phyloP scores from a whole-genome alignment of 35 echinoderm and acorn worm genomes.

The Apostichopus japonicus region DNA sequence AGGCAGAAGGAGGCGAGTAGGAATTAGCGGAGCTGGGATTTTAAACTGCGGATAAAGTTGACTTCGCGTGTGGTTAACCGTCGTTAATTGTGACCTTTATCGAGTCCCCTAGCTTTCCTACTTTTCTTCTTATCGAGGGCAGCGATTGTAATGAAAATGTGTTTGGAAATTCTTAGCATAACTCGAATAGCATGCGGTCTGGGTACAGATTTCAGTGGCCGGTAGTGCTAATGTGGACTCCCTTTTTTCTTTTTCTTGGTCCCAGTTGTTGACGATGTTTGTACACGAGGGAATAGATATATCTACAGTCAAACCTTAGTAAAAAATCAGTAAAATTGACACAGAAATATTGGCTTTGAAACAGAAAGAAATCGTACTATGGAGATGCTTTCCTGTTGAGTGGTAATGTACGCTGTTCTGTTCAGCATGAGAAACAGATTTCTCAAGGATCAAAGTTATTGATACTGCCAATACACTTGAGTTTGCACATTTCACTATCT shows the following conservation, averaged over 20 bases:
- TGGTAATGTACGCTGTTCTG: too few species aligned
- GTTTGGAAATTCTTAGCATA: slow-evolving; percentile 27
- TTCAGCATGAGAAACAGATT: too few species aligned
- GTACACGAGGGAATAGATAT: too few species aligned
- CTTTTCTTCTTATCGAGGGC: slow-evolving; percentile 12
- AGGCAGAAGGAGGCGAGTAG: neutral
- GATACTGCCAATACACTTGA: too few species aligned
- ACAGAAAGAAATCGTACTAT: too few species aligned
- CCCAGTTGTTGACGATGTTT: neutral
- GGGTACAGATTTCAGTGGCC: neutral
- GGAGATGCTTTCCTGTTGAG: too few species aligned
- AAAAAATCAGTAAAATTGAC: too few species aligned
- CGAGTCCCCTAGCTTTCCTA: neutral
- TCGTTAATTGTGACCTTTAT: slow-evolving; percentile 44
- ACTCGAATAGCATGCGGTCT: slow-evolving; percentile 34
- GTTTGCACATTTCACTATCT: too few species aligned
- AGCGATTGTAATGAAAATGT: slow-evolving; percentile 40
- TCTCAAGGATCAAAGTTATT: too few species aligned
- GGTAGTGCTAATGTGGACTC: neutral
- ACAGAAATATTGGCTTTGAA: too few species aligned
- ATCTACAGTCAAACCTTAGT: too few species aligned
- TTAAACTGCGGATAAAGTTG: neutral
- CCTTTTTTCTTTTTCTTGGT: neutral
- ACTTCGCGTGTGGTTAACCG: slow-evolving; percentile 10
- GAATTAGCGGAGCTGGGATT: neutral